phyloP scores from a whole-genome alignment of 2,888 invertebrate genomes.

The Noctuana brunneofusca region DNA sequence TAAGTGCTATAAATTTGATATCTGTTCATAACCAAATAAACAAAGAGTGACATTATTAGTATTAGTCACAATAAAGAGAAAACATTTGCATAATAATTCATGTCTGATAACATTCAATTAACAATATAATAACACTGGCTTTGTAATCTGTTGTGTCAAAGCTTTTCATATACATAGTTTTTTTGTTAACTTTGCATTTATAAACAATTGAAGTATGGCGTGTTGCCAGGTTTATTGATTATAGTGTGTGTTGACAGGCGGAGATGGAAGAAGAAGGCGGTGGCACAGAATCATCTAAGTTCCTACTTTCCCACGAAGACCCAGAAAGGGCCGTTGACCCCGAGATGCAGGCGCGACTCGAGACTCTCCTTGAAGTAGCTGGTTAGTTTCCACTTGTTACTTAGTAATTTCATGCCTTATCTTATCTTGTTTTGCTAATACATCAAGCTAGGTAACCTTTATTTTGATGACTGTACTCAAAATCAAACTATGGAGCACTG shows the following conservation, averaged over 20 bases:
- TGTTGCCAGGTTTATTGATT: slow-evolving; percentile 1
- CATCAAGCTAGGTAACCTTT: background rate
- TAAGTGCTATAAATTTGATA: slow-evolving; percentile 26
- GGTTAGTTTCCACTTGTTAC: slow-evolving; percentile 62
- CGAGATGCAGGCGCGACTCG: slow-evolving; percentile 94
- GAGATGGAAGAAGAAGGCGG: slow-evolving; percentile 80
- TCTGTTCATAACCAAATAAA: slow-evolving; percentile 38
- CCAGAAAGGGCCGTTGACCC: slow-evolving; percentile 89
- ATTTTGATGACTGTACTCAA: background rate
- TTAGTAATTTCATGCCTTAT: slow-evolving; percentile 1
- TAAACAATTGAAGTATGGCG: background rate
- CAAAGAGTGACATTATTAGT: slow-evolving; percentile 37
- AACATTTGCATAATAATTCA: slow-evolving; percentile 41
- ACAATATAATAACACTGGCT: slow-evolving; percentile 33
- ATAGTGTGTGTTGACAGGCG: slow-evolving; percentile 57
- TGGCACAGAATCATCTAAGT: slow-evolving; percentile 75
- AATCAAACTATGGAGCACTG: background rate
- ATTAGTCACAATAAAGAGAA: slow-evolving; percentile 40
- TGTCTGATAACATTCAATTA: slow-evolving; percentile 38
- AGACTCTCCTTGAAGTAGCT: slow-evolving; percentile 96
- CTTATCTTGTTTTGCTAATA: background rate
- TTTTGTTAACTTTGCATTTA: slow-evolving; percentile 12
- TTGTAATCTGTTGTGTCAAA: slow-evolving; percentile 19
- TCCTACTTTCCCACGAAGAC: slow-evolving; percentile 80
- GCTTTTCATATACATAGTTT: slow-evolving; percentile 25